Percentiles rank a stretch among this genome's conserved stretches.
Evolutionary conservation across 2,888 invertebrate species (phyloP).

Genomic region (Polymixis flavicincta): DNA sequence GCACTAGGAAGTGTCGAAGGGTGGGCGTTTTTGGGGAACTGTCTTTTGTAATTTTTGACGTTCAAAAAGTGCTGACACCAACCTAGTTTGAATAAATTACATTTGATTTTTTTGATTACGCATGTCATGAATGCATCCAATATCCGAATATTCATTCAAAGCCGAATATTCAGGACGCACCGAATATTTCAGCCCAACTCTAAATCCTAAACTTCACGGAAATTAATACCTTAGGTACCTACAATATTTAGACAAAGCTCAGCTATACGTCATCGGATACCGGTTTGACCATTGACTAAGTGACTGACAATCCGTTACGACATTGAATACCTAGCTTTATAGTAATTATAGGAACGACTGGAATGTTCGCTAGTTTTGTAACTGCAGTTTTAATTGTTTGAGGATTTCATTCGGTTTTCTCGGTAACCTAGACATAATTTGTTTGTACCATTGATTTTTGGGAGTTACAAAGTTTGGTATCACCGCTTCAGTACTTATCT

Average conservation of each 20-base stretch:
- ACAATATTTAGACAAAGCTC: conserved; percentile 41
- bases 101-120: too few relatives aligned
- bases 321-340: conserved; percentile 36
- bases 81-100: too few relatives aligned
- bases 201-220: conserved; percentile 42
- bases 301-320: conserved; percentile 52
- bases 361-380: conserved; percentile 58
- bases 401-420: conserved; percentile 24
- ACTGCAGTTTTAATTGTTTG: conserved; percentile 51
- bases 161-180: background rate
- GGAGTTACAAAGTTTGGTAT: background rate
- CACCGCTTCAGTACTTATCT: background rate
- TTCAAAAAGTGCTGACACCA: too few relatives aligned
- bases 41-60: too few relatives aligned
- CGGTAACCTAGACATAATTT: conserved; percentile 28
- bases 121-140: too few relatives aligned
- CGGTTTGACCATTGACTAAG: conserved; percentile 53
- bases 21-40: too few relatives aligned
- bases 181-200: conserved; percentile 22
- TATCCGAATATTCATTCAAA: conserved; percentile 1
- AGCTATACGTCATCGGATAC: conserved; percentile 51
- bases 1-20: too few relatives aligned
- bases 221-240: conserved; percentile 30
- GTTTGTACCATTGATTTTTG: background rate
- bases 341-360: conserved; percentile 48